Conservation (phyloP, 2,797 vertebrate species). For the Oreortyx pictus region DNA sequence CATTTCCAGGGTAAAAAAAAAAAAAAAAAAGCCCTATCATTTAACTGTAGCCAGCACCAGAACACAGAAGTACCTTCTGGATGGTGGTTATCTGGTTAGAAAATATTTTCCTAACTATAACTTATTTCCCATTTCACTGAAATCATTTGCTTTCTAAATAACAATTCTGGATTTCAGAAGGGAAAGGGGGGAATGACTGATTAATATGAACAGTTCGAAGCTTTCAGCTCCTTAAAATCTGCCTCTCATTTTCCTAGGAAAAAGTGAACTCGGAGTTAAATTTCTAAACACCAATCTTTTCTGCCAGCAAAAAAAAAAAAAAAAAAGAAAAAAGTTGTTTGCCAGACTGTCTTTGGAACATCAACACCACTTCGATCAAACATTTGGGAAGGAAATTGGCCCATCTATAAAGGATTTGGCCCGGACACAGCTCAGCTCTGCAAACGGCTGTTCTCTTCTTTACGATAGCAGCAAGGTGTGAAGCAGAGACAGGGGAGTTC, state of each 20-base stretch:
- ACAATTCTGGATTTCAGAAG: constrained; percentile 14
- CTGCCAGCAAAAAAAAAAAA: not conserved
- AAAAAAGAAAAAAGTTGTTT: not conserved
- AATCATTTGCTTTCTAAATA: constrained; percentile 17
- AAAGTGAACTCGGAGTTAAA: constrained; percentile 21
- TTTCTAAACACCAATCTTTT: not conserved
- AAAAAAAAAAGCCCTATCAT: not conserved
- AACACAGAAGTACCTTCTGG: not conserved
- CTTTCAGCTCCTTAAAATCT: not conserved
- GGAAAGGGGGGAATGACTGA: not conserved
- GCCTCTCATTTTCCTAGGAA: constrained; percentile 20
- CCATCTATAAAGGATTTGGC: constrained; percentile 40
- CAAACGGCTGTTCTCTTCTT: constrained; percentile 4
- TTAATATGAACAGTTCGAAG: not conserved
- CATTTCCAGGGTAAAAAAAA: not conserved
- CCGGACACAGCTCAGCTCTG: constrained; percentile 27
- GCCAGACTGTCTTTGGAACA: constrained; percentile 43
- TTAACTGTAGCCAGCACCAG: not conserved
- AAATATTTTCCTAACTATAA: constrained; percentile 39
- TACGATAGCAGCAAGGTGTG: constrained; percentile 28
- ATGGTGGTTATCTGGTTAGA: not conserved
- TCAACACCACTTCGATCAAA: constrained; percentile 53
- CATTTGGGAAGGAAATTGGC: constrained; percentile 69
- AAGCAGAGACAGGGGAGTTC: constrained; percentile 52
- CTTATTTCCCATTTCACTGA: constrained; percentile 19